Percentiles rank a stretch among this genome's conserved stretches.
phyloP scores from a whole-genome alignment of 1,140 invertebrate genomes.

The Periplaneta americana region DNA sequence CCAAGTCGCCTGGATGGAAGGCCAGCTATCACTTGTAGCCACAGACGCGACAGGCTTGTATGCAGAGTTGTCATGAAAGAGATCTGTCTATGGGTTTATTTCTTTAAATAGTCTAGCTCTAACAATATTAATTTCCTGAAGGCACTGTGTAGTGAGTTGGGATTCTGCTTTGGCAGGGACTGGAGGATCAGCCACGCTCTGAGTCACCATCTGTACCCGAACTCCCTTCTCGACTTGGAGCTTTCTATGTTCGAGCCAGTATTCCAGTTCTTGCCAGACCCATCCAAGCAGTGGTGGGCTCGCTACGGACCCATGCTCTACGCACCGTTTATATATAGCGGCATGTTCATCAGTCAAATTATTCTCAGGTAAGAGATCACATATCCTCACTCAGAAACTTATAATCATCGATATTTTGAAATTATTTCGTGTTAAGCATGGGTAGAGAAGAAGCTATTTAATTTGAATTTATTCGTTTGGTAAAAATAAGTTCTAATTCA shows the following conservation, averaged over 20 bases:
- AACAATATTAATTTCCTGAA: too few species aligned
- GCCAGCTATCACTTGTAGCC: too few species aligned
- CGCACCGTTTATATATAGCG: slow-evolving; percentile 42
- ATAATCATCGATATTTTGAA: background rate
- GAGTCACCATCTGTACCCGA: slow-evolving; percentile 76
- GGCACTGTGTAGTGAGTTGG: too few species aligned
- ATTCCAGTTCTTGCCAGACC: slow-evolving; percentile 55
- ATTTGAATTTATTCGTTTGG: slow-evolving; percentile 18
- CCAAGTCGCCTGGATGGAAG: too few species aligned
- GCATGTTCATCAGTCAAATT: slow-evolving; percentile 36
- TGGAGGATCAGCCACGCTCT: slow-evolving; percentile 72
- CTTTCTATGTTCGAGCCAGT: slow-evolving; percentile 62
- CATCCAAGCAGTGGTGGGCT: slow-evolving; percentile 38
- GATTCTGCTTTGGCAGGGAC: slow-evolving; percentile 55
- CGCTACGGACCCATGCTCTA: slow-evolving; percentile 42
- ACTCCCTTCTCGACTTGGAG: slow-evolving; percentile 72
- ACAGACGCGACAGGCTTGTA: too few species aligned
- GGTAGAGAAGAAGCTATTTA: slow-evolving; percentile 7
- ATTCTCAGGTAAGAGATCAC: slow-evolving; percentile 40
- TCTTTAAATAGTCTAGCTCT: too few species aligned
- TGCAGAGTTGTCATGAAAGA: too few species aligned
- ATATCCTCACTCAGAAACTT: background rate
- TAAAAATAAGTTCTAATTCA: background rate
- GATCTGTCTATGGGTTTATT: too few species aligned
- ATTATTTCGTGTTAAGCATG: background rate